Base-by-base conservation (phyloP, 2,113 vertebrate species). In the Cephalopterus ornatus region DNA sequence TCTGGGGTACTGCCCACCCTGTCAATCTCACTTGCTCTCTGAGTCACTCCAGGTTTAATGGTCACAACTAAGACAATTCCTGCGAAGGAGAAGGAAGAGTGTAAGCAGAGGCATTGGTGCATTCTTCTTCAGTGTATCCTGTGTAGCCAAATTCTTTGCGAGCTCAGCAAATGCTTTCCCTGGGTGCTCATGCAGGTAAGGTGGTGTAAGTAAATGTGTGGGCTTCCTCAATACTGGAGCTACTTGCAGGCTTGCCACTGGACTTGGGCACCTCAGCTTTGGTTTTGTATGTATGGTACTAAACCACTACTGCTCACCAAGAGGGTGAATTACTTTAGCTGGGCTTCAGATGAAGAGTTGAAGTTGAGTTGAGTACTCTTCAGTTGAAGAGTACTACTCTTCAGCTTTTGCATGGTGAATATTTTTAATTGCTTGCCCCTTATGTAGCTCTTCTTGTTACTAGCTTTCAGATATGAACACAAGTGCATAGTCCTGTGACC, bases 41-140 rank as follows among this genome's bases (percentile, higher is more conserved):
- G 99, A 84, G 98, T 98, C 33, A 99, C 98, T 56, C 99, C 99
- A 3, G 99, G 99, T 97, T 99, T 99, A 97, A 99, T 99, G 33
- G 98, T 98, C 95, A 99, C 99, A 96, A 99, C 99, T 96, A 99
- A 86, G 86, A 99, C 96, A 61, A 99, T 99, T 62, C 99, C 99
- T 99, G 95, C 47, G 78, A 68, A 90, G 15, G 2, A 85, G 28
- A 90, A 92, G 50, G 16, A 78, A 78, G 6, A 85, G 19, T 66
- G 44, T 53, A 82, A 95, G 82, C 35, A 80, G 41, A 89, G 23
- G 32, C 24, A 82, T 17, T 47, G 23, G 17, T n/a, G 26, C 21
- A 62, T 66, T 46, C 39, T 56, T 62, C 12, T 58, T 89, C 49
- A 37, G 37, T 20, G 42, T 35, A 42, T 14, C 21, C 35, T 0